Evolutionary conservation across 2,113 vertebrate species (phyloP).

Genomic region (Callopanchax toddi): DNA sequence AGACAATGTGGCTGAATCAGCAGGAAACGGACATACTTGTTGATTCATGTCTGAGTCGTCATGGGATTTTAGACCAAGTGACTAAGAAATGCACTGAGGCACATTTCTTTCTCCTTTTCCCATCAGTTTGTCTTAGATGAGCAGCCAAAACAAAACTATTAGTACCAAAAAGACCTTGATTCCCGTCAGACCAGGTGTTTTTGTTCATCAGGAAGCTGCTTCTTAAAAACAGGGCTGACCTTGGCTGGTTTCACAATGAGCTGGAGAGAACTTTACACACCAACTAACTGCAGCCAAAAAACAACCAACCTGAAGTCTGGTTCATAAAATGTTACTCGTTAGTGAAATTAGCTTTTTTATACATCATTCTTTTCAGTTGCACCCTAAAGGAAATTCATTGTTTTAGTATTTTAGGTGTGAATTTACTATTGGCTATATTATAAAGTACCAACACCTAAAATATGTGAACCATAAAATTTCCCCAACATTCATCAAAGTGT

Average conservation of each 20-base stretch:
- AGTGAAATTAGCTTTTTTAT: too few species aligned
- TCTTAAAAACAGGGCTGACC: background rate
- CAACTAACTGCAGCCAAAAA: background rate
- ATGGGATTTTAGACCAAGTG: background rate
- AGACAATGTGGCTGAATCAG: too few species aligned
- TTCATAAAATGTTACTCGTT: too few species aligned
- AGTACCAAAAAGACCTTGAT: background rate
- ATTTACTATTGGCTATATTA: too few species aligned
- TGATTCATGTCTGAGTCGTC: slow-evolving; percentile 15
- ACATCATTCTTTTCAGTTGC: too few species aligned
- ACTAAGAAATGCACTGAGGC: background rate
- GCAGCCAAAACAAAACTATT: background rate
- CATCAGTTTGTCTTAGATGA: background rate
- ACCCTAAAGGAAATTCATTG: too few species aligned
- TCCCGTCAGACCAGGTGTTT: background rate
- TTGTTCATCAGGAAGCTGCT: background rate
- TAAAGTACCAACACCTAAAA: too few species aligned
- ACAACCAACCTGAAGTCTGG: too few species aligned
- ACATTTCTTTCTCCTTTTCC: background rate
- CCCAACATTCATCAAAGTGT: too few species aligned
- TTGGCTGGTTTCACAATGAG: background rate
- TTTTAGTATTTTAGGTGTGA: too few species aligned
- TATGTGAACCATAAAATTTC: too few species aligned
- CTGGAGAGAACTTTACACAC: background rate
- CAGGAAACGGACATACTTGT: too few species aligned